A percentile compares a stretch with the other conserved stretches of the same genome.
Conservation (phyloP, 2,797 vertebrate species). For the Pseudochirops cupreus region DNA sequence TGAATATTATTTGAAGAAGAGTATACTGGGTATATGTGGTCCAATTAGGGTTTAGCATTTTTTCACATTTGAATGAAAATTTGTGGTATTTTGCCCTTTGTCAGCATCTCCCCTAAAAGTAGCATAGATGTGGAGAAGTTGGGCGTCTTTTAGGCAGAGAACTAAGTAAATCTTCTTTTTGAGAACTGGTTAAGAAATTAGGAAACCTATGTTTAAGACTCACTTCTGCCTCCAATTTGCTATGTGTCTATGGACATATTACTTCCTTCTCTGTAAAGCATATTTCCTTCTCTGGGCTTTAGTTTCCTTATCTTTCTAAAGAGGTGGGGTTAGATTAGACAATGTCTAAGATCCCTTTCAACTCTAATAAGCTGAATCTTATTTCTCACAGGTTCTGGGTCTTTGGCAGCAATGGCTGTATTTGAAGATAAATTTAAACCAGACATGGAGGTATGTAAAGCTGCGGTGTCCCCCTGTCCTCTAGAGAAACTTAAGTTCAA, state of each 20-base stretch:
- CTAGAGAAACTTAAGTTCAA: not conserved
- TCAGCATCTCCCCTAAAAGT: conserved; percentile 38
- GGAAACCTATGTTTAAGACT: not conserved
- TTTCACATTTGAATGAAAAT: conserved; percentile 33
- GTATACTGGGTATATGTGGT: not conserved
- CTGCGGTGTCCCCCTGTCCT: not conserved
- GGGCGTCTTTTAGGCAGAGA: conserved; percentile 52
- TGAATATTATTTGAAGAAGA: not conserved
- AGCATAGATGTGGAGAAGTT: conserved; percentile 51
- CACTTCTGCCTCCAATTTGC: not conserved
- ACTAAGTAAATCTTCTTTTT: conserved; percentile 8
- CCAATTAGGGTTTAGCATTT: conserved; percentile 33
- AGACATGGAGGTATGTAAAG: conserved; percentile 92
- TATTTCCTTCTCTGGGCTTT: not conserved
- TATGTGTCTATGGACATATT: not conserved
- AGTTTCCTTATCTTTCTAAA: not conserved
- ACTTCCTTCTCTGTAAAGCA: not conserved
- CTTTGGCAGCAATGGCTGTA: conserved; percentile 97
- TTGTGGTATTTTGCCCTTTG: conserved; percentile 29
- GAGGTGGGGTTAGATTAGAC: not conserved
- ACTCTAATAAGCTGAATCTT: conserved; percentile 47
- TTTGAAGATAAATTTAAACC: conserved; percentile 97
- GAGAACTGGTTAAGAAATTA: not conserved
- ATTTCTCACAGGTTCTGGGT: conserved; percentile 92
- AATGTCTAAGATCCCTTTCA: not conserved